Base-by-base conservation (phyloP, 2,888 invertebrate species). In the Mystacides longicornis region DNA sequence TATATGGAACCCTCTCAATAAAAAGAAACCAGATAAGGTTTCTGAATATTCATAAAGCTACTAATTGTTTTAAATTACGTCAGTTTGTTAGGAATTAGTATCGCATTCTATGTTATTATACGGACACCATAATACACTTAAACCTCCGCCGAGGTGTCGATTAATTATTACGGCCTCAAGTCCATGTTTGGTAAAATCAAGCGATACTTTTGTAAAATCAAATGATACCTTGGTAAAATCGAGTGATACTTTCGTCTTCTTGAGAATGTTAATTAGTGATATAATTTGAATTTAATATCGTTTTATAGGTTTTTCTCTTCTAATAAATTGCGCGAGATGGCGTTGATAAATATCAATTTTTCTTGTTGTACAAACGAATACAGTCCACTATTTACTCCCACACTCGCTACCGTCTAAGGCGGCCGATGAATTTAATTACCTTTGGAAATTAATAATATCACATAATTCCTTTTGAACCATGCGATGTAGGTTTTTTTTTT, bases 141-240 rank as follows among this genome's bases (percentile, higher is more conserved):
- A 7, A 37, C 14, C n/a, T 3, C 37, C 37, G 37, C 37, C 14
- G 27, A 37, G 37, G 37, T 37, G 37, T 37, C 37, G 37, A 37
- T 27, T 49, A 20, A 43, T 49, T 48, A 37, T 37, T 37, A 49
- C 42, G 23, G 21, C 7, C 54, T 54, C 49, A 49, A 9, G 4
- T 14, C 54, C 49, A 22, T 45, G 18, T 45, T 27, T 27, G 27
- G 52, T n/a, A 37, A 3, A 23, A n/a, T 43, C 20, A 18, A 48
- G 37, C 9, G 19, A 16, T 16, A 54, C 23, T 54, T 33, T 49
- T 47, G 21, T 5, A n/a, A n/a, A n/a, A n/a, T n/a, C n/a, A n/a
- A n/a, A n/a, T n/a, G n/a, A n/a, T n/a, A n/a, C n/a, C n/a, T n/a
- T n/a, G n/a, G 23, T n/a, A 37, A 3, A 23, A n/a, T 43, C 20